Evolutionary conservation across 1,140 invertebrate genomes (phyloP).

Genomic region (Amphibalanus amphitrite): DNA sequence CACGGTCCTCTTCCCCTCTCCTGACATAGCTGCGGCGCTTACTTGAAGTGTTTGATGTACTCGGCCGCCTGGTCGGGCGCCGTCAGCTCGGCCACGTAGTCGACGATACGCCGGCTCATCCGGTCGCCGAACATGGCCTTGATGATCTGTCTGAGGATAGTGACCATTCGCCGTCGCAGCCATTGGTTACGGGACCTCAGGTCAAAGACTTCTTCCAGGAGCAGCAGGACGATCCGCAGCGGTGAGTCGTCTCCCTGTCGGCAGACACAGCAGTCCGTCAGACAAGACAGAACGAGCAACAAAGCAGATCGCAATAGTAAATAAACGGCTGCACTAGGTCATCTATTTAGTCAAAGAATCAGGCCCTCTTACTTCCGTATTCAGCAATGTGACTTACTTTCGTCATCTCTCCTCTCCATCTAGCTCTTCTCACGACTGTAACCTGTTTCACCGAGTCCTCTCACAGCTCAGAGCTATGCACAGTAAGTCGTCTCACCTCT

Average conservation of each 20-base stretch:
- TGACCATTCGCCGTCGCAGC: conserved; percentile 61
- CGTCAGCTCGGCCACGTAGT: conserved; percentile 74
- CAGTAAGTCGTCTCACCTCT: background rate
- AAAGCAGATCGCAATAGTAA: too few species aligned
- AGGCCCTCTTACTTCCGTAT: too few species aligned
- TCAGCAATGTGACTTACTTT: too few species aligned
- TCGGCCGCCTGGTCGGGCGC: conserved; percentile 76
- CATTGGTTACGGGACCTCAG: conserved; percentile 71
- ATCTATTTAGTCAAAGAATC: too few species aligned
- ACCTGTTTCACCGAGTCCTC: too few species aligned
- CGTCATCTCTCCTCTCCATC: too few species aligned
- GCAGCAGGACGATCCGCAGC: conserved; percentile 60
- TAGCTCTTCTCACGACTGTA: too few species aligned
- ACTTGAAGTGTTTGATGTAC: conserved; percentile 70
- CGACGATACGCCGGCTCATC: conserved; percentile 74
- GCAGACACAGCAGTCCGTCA: background rate
- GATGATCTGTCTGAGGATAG: conserved; percentile 54
- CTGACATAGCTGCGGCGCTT: too few species aligned
- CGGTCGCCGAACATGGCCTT: conserved; percentile 52
- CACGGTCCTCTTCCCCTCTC: too few species aligned
- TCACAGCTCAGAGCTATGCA: background rate
- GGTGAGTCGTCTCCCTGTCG: conserved; percentile 57
- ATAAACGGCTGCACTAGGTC: too few species aligned
- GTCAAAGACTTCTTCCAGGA: conserved; percentile 87
- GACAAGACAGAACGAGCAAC: too few species aligned